Percentiles rank a stretch among this genome's conserved stretches.
Conservation (phyloP, 2,797 vertebrate genomes). For the Sebastes flavidus region DNA sequence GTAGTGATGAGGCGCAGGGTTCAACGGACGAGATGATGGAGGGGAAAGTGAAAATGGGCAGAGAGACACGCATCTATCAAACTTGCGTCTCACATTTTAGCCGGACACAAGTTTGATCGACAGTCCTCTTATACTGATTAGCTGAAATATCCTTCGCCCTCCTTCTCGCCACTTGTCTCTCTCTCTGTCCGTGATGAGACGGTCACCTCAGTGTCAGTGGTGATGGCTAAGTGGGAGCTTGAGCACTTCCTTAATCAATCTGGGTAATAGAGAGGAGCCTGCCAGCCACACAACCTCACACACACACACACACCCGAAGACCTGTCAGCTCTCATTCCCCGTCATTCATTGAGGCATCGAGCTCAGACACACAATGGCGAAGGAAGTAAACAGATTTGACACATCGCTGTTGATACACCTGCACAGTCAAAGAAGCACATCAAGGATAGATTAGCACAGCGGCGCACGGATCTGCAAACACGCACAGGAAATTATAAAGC, state of each 20-base stretch:
- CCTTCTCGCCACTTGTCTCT: background rate
- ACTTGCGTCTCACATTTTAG: conserved; percentile 1
- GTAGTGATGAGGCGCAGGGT: conserved; percentile 33
- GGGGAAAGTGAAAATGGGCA: conserved; percentile 21
- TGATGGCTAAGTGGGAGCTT: conserved; percentile 73
- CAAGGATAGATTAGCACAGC: conserved; percentile 50
- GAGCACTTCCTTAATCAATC: conserved; percentile 80
- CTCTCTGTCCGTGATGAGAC: conserved; percentile 48
- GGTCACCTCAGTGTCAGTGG: conserved; percentile 64
- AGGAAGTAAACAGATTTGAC: conserved; percentile 62
- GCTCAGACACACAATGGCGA: conserved; percentile 32
- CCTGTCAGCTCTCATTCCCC: conserved; percentile 67
- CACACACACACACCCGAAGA: conserved; percentile 31
- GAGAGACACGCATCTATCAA: conserved; percentile 13
- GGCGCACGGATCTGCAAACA: background rate
- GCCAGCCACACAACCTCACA: conserved; percentile 27
- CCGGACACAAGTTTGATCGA: conserved; percentile 6
- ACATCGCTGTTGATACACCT: conserved; percentile 57
- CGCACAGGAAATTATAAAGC: conserved; percentile 39
- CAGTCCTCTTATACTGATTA: conserved; percentile 56
- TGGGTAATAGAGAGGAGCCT: conserved; percentile 70
- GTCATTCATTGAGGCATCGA: conserved; percentile 31
- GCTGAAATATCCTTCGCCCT: conserved; percentile 16
- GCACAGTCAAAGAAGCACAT: conserved; percentile 43
- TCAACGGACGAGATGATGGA: conserved; percentile 9